Evolutionary conservation across 2,113 vertebrate species (phyloP).

Genomic region (Trogon surrucura): DNA sequence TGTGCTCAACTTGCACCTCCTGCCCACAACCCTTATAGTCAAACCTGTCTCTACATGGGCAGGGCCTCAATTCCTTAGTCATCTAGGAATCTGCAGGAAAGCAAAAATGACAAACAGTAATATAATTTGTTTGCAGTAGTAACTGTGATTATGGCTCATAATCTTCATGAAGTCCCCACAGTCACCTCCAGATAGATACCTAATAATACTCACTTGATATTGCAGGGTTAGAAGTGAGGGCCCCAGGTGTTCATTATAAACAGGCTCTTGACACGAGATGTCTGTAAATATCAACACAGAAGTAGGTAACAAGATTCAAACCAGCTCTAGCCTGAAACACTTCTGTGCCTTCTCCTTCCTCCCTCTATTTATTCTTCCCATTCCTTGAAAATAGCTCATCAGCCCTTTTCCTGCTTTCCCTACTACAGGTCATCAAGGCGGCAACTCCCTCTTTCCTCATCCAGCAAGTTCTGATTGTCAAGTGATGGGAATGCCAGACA

Average conservation of each 20-base stretch:
- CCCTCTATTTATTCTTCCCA: neutral
- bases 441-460: neutral
- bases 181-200: neutral
- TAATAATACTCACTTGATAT: neutral
- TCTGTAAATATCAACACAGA: neutral
- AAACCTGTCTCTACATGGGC: conserved; percentile 87
- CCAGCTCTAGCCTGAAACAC: neutral
- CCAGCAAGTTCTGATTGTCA: neutral
- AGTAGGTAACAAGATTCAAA: neutral
- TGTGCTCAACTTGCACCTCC: conserved; percentile 87
- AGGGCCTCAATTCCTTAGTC: conserved; percentile 89
- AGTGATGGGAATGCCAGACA: neutral
- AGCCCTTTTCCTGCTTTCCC: neutral
- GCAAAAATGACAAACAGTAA: neutral
- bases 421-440: neutral
- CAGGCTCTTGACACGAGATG: neutral
- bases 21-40: conserved; percentile 84
- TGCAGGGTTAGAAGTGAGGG: neutral
- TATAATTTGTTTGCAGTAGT: neutral
- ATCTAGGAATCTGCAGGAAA: conserved; percentile 71
- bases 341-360: neutral
- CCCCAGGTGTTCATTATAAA: neutral
- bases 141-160: neutral
- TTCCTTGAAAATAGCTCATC: neutral
- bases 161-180: neutral